phyloP scores from a whole-genome alignment of 2,888 invertebrate genomes.

The Perizoma flavofasciatum region DNA sequence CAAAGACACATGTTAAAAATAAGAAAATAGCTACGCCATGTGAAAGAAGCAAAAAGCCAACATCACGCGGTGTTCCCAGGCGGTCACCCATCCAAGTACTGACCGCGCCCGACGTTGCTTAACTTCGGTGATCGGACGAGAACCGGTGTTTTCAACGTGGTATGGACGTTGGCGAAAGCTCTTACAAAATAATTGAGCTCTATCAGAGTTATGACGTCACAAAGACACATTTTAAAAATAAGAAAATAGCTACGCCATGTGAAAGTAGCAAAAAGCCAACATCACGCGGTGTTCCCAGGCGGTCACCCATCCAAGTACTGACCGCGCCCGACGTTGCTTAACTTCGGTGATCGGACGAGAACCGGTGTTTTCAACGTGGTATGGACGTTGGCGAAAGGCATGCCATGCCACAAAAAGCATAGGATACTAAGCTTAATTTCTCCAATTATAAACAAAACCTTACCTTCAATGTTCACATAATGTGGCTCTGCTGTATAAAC shows the following conservation, averaged over 20 bases:
- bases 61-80: slow-evolving; percentile 63
- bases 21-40: no score
- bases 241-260: no score
- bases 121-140: slow-evolving; percentile 78
- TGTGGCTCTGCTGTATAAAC: slow-evolving; percentile 70
- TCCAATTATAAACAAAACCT: not conserved
- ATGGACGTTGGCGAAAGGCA: slow-evolving; percentile 55
- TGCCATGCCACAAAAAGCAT: no score
- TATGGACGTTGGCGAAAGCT: slow-evolving; percentile 61
- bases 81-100: slow-evolving; percentile 79
- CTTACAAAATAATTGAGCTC: no score
- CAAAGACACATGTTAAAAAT: not conserved
- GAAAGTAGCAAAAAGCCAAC: slow-evolving; percentile 53
- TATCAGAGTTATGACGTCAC: not conserved
- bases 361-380: slow-evolving; percentile 73
- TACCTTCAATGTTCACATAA: slow-evolving; percentile 76
- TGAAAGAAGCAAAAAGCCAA: slow-evolving; percentile 51
- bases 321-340: slow-evolving; percentile 74
- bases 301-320: slow-evolving; percentile 79
- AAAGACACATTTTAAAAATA: not conserved
- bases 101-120: slow-evolving; percentile 74
- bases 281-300: slow-evolving; percentile 63
- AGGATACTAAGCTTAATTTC: no score
- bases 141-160: slow-evolving; percentile 74
- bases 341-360: slow-evolving; percentile 79